phyloP scores from a whole-genome alignment of 2,113 vertebrate species.

The Microcebus murinus region DNA sequence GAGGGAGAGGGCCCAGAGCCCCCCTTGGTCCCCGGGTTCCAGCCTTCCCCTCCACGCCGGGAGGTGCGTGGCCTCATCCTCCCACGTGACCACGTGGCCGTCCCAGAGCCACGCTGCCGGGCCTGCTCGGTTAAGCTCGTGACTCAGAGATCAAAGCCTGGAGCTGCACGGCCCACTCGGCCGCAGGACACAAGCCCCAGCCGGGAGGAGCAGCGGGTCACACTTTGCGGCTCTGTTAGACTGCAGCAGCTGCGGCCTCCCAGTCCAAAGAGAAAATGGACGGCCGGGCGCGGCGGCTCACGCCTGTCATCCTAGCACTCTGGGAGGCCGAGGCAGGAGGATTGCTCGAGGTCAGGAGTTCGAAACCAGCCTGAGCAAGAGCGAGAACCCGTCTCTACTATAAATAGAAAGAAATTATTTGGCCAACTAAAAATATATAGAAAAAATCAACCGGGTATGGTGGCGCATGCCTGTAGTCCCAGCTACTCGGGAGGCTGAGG shows the following conservation, averaged over 20 bases:
- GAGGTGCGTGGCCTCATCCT: neutral
- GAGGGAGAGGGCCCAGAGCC: neutral
- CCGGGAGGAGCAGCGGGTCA: neutral
- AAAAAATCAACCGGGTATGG: no score
- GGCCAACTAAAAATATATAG: no score
- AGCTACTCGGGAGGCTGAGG: no score
- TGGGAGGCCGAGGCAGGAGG: no score
- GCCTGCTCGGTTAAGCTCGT: neutral
- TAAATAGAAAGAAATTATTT: no score
- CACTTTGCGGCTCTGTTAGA: neutral
- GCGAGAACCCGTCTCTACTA: no score
- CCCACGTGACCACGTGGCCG: neutral
- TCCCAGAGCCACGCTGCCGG: neutral
- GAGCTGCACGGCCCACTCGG: neutral
- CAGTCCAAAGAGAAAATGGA: neutral
- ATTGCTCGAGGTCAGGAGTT: no score
- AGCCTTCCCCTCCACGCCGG: neutral
- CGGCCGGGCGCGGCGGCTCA: no score
- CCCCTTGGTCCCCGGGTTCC: neutral
- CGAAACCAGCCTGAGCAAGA: no score
- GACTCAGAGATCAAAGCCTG: neutral
- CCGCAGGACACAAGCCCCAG: neutral
- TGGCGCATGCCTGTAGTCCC: no score
- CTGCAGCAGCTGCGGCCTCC: neutral
- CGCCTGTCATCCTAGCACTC: no score